These are phyloP conservation scores for Semibalanus balanoides DNA, from an alignment of 1,140 invertebrate species.

Conservation along the genomic window DNA sequence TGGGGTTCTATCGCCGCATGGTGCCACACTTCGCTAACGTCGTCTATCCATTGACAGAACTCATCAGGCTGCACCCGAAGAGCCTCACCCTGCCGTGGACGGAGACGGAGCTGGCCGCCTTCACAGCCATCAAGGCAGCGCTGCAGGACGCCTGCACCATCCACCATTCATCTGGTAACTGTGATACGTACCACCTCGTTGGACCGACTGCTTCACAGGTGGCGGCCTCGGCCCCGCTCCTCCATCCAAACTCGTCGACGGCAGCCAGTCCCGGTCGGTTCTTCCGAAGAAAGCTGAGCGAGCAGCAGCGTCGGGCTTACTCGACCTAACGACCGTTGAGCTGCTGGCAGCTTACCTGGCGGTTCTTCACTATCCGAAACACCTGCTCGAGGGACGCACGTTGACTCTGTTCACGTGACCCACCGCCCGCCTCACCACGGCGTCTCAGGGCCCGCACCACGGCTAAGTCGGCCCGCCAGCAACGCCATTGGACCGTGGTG, in stretches of 20 bases:
- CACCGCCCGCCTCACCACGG: background rate
- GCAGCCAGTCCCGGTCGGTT: background rate
- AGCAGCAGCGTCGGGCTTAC: slow-evolving; percentile 9
- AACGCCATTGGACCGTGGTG: slow-evolving; percentile 8
- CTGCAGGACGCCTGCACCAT: slow-evolving; percentile 6
- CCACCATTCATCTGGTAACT: background rate
- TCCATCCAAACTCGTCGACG: slow-evolving; percentile 13
- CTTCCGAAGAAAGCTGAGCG: slow-evolving; percentile 15
- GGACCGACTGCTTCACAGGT: slow-evolving; percentile 10
- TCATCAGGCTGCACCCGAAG: slow-evolving; percentile 6
- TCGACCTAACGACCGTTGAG: slow-evolving; percentile 17
- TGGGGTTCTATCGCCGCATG: slow-evolving; percentile 14
- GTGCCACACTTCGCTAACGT: slow-evolving; percentile 7
- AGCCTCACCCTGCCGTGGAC: no score
- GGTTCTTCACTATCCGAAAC: slow-evolving; percentile 12
- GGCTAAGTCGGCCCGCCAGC: slow-evolving; percentile 11
- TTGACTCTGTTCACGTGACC: slow-evolving; percentile 14
- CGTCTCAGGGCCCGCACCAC: slow-evolving; percentile 3
- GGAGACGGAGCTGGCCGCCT: background rate
- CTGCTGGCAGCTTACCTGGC: slow-evolving; percentile 16
- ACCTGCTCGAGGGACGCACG: slow-evolving; percentile 10
- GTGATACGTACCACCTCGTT: slow-evolving; percentile 10
- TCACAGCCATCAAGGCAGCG: background rate
- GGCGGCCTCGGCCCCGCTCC: slow-evolving; percentile 13
- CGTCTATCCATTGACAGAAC: slow-evolving; percentile 11